Conservation (phyloP, 2,797 vertebrate species). For the Epinephelus coioides region DNA sequence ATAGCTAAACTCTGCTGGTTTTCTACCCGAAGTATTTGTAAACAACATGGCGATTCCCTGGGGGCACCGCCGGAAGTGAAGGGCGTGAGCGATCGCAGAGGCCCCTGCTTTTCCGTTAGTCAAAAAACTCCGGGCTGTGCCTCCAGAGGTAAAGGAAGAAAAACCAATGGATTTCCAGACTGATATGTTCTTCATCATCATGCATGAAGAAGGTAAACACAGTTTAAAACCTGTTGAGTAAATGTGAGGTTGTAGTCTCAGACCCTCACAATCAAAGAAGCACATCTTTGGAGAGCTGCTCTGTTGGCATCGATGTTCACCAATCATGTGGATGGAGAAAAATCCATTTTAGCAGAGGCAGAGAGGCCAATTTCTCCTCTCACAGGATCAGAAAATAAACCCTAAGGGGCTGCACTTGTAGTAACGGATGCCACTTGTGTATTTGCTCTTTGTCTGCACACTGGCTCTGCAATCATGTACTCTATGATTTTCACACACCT, state of each 20-base stretch:
- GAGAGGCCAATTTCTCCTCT: not conserved
- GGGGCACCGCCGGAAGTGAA: no score
- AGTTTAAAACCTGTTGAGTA: not conserved
- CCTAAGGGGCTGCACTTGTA: not conserved
- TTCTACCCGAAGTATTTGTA: no score
- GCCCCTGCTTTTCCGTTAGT: no score
- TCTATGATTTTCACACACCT: no score
- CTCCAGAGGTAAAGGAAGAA: no score
- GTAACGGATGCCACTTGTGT: not conserved
- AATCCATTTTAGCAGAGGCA: not conserved
- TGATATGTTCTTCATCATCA: not conserved
- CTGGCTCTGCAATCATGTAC: not conserved
- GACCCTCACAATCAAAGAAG: not conserved
- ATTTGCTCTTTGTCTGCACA: not conserved
- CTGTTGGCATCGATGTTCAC: not conserved
- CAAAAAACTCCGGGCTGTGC: no score
- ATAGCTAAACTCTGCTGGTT: no score
- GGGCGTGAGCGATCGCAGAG: no score
- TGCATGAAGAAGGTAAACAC: not conserved
- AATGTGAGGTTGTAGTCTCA: not conserved
- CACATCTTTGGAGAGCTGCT: not conserved
- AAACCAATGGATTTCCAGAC: no score
- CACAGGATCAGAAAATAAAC: not conserved
- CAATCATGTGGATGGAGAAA: constrained; percentile 2
- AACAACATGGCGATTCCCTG: no score